Base-by-base conservation (phyloP, 2,797 vertebrate species). In the Cuculus canorus region DNA sequence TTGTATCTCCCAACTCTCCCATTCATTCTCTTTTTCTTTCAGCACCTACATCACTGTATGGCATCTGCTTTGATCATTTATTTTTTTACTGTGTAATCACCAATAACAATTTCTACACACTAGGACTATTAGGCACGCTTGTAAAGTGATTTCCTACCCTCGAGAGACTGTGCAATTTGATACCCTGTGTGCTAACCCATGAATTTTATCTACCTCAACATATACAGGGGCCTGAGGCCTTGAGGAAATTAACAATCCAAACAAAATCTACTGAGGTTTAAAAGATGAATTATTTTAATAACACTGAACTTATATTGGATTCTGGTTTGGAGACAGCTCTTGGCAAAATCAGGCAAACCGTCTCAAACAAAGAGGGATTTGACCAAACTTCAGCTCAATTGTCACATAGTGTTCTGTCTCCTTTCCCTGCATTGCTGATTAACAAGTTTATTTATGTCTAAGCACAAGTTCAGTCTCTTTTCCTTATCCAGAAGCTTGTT, bases 91-190 rank as follows among this genome's bases (percentile, higher is more conserved):
- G 37, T 39, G 64, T 53, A 94, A 94, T 88, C 84, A 63, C 30
- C 78, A 63, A 43, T 39, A 82, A 77, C 47, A 13, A 87, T 59
- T 95, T 70, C 86, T 68, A 54, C 5, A 18, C 45, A 16, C 27
- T 21, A 86, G 76, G 39, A 56, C 76, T 60, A 76, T 91, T 50
- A 92, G 90, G 56, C 66, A 92, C 3, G 28, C 79, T 82, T 82
- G 73, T 87, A 85, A 95, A 95, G 78, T 32, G 92, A 95, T 95
- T 96, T 88, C 65, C 72, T 33, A 65, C 35, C 69, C 88, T 77
- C 2, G 1, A 30, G 90, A 88, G 87, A 75, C 25, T 10, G 6
- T 86, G 81, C 78, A 86, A 88, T 35, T 2, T 85, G 92, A 94
- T 80, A 77, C 89, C 76, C 35, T 2, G 13, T 66, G 86, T 76